phyloP scores from a whole-genome alignment of 2,797 vertebrate species.

The Semaprochilodus insignis region DNA sequence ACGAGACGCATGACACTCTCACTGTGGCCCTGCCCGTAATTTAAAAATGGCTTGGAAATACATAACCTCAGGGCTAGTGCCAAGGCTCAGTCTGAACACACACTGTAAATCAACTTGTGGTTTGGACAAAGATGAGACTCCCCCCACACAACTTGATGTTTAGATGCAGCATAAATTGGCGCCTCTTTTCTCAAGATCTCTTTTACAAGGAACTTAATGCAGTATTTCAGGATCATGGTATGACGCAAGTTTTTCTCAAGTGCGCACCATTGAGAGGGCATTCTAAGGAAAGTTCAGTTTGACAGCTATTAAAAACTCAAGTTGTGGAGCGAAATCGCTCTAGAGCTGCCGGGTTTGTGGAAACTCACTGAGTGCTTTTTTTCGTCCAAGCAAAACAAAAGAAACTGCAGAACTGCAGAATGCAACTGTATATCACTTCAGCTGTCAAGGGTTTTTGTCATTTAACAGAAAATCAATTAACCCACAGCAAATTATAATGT shows the following conservation, averaged over 20 bases:
- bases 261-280: not conserved
- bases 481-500: not conserved
- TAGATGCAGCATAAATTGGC: conserved; percentile 23
- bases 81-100: conserved; percentile 49
- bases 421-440: not conserved
- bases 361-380: not conserved
- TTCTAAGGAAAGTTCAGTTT: conserved; percentile 21
- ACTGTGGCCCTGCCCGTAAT: conserved; percentile 55
- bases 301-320: conserved; percentile 36
- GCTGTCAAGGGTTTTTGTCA: too few relatives aligned
- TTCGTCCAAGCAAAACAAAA: not conserved
- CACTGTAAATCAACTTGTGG: conserved; percentile 43
- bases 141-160: conserved; percentile 25
- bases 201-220: not conserved
- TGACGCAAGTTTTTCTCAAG: conserved; percentile 31
- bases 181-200: conserved; percentile 2
- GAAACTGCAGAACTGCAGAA: conserved; percentile 6
- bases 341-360: not conserved
- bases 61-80: conserved; percentile 56
- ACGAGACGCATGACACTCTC: conserved; percentile 54
- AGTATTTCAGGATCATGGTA: conserved; percentile 39
- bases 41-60: conserved; percentile 59
- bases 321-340: conserved; percentile 44
- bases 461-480: not conserved
- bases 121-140: conserved; percentile 18